Percentiles rank a stretch among this genome's conserved stretches.
Conservation (phyloP, 2,113 vertebrate species). For the Aix galericulata region DNA sequence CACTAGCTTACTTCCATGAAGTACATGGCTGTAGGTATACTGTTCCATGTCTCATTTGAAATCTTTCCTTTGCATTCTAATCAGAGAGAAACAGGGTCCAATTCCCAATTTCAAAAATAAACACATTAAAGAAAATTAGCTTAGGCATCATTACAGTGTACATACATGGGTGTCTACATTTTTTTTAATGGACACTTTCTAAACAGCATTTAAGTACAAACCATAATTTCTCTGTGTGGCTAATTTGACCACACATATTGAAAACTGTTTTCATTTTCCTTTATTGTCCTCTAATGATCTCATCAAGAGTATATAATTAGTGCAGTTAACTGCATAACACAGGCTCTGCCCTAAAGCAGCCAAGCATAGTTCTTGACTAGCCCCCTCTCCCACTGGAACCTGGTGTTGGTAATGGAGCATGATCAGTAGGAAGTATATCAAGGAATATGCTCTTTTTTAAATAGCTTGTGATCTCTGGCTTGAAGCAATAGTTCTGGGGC, state of each 20-base stretch:
- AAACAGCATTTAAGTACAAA: slow-evolving; percentile 42
- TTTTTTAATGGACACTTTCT: slow-evolving; percentile 30
- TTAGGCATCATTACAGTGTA: slow-evolving; percentile 46
- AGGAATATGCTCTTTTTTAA: not conserved
- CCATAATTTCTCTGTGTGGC: slow-evolving; percentile 47
- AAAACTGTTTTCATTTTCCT: slow-evolving; percentile 69
- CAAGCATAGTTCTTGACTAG: slow-evolving; percentile 28
- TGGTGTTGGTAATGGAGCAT: not conserved
- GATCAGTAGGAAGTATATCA: not conserved
- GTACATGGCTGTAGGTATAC: not conserved
- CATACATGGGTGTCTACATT: slow-evolving; percentile 17
- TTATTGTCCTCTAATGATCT: slow-evolving; percentile 71
- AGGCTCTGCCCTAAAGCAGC: slow-evolving; percentile 54
- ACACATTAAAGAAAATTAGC: slow-evolving; percentile 57
- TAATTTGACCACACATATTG: slow-evolving; percentile 70
- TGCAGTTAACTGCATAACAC: slow-evolving; percentile 31
- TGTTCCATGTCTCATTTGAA: not conserved
- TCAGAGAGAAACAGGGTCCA: slow-evolving; percentile 29
- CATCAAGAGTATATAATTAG: slow-evolving; percentile 58
- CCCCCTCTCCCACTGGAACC: slow-evolving; percentile 16
- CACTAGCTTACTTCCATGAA: not conserved
- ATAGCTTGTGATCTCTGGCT: slow-evolving; percentile 44
- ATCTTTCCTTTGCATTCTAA: slow-evolving; percentile 8
- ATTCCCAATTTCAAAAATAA: slow-evolving; percentile 59
- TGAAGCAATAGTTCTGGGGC: slow-evolving; percentile 11